These are phyloP conservation scores for Poecilia velifera DNA, from an alignment of 2,797 vertebrate genomes.

Conservation along the genomic window DNA sequence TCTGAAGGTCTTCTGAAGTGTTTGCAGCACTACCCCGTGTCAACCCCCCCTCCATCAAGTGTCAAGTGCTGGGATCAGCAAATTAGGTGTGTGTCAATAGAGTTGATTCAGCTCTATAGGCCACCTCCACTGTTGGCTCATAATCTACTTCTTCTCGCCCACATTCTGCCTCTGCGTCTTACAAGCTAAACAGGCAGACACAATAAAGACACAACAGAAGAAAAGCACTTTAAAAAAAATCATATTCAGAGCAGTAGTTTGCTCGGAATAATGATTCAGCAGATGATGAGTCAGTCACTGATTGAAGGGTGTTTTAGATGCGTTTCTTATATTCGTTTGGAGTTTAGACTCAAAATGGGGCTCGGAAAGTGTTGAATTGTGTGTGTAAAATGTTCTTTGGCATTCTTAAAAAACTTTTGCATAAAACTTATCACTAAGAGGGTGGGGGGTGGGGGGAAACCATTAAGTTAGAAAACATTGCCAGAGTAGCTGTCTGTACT, in stretches of 20 bases:
- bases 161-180: neutral
- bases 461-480: slow-evolving; percentile 33
- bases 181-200: slow-evolving; percentile 9
- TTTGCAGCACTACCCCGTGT: neutral
- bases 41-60: neutral
- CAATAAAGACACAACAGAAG: neutral
- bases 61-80: neutral
- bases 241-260: slow-evolving; percentile 1
- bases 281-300: neutral
- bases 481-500: slow-evolving; percentile 17
- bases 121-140: slow-evolving; percentile 6
- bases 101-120: neutral
- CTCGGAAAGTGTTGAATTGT: neutral
- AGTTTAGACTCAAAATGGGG: neutral
- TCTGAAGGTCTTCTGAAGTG: neutral
- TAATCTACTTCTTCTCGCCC: neutral
- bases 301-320: neutral
- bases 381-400: neutral
- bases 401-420: neutral
- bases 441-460: neutral
- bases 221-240: neutral
- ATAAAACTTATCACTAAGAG: slow-evolving; percentile 6
- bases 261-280: neutral
- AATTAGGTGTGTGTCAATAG: neutral
- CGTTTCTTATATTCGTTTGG: no score